Evolutionary conservation across 2,797 vertebrate genomes (phyloP).

Genomic region (Thunnus albacares): DNA sequence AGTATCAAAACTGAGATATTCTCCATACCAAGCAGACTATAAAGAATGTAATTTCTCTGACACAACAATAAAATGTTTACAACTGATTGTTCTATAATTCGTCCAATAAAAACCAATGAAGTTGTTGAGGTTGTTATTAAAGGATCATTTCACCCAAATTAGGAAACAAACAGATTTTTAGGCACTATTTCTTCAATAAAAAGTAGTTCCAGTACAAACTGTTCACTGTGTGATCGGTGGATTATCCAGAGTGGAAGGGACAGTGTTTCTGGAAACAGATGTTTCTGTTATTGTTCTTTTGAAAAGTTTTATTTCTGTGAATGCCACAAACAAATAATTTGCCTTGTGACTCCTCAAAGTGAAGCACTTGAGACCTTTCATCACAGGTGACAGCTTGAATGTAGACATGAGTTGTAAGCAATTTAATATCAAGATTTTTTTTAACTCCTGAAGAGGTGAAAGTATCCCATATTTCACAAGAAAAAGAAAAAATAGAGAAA

Average conservation of each 20-base stretch:
- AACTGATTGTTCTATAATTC: neutral
- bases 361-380: too few relatives aligned
- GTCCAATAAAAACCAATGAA: neutral
- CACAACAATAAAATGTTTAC: neutral
- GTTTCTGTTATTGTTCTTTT: too few relatives aligned
- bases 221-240: neutral
- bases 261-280: neutral
- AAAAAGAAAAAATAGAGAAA: too few relatives aligned
- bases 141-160: neutral
- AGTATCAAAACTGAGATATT: neutral
- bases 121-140: neutral
- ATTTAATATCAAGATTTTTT: too few relatives aligned
- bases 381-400: neutral
- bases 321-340: neutral
- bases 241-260: neutral
- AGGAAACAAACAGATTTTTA: too few relatives aligned
- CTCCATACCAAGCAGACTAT: neutral
- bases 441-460: too few relatives aligned
- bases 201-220: too few relatives aligned
- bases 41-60: neutral
- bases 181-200: too few relatives aligned
- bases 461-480: too few relatives aligned
- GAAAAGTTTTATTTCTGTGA: too few relatives aligned
- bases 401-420: too few relatives aligned
- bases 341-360: neutral